Evolutionary conservation across 1,140 invertebrate species (phyloP), one percentile per base, ranked within the genome.

Genomic region (Capitella teleta): DNA sequence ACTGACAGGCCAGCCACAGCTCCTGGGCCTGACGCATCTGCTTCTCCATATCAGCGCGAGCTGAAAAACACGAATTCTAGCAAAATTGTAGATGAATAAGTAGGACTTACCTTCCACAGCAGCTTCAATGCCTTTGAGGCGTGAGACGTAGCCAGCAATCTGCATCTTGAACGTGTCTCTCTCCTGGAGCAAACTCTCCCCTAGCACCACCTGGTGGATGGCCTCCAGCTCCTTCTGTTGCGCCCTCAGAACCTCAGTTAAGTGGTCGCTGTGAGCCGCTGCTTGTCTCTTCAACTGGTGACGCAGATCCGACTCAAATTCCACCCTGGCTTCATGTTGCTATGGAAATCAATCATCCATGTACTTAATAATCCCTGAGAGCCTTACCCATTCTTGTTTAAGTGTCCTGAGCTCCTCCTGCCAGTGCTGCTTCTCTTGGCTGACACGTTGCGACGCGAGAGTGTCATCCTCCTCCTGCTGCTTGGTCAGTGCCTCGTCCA

Each of bases 1-100:
- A 80, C 62, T 93, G 86, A 64, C 87, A 92, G 8, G 91, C 85
- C 48, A 87, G 79, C 93, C 92, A 97, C 54, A 95, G 76, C 28
- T 86, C 79, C 66, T 93, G 88, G 3, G 87, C 82, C 56, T 86
- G 80, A 49, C 83, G 80, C 0, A 83, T 82, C 51, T 80, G 78
- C 59, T 81, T 82, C 59, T 95, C 91, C 24, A 82, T 78, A 21
- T 82, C 81, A 36, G 85, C 80, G 28, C 87, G 80, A 38, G 77
- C 87, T 89, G 63, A 4, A 21, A 26, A 5, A 28, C n/a, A 44
- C 30, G 25, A 14, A 25, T 26, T 16, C n/a, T n/a, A n/a, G n/a
- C n/a, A n/a, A n/a, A n/a, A n/a, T n/a, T n/a, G n/a, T n/a, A n/a
- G n/a, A n/a, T n/a, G n/a, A n/a, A n/a, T 49, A 25, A 6, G 19